phyloP scores from a whole-genome alignment of 2,797 vertebrate species.

The Rhinoraja longicauda region DNA sequence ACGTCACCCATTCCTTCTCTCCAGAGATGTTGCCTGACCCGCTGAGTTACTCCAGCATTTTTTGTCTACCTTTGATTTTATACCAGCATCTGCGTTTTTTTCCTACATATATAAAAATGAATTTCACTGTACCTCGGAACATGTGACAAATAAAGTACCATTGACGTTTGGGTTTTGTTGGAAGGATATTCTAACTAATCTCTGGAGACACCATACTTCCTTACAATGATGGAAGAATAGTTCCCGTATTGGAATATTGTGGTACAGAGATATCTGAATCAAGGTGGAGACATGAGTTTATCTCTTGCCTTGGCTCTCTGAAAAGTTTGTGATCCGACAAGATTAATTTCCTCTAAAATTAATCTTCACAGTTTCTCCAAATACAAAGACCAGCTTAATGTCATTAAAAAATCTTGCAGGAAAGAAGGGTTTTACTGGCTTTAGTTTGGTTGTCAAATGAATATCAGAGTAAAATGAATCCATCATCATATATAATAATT shows the following conservation, averaged over 20 bases:
- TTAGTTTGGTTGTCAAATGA: slow-evolving; percentile 23
- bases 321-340: neutral
- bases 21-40: too few relatives aligned
- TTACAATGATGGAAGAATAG: neutral
- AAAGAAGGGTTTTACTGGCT: neutral
- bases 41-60: too few relatives aligned
- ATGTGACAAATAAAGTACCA: too few relatives aligned
- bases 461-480: neutral
- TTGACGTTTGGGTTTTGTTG: neutral
- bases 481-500: neutral
- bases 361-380: neutral
- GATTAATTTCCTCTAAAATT: slow-evolving; percentile 27
- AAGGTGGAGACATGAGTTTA: neutral
- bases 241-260: slow-evolving; percentile 18
- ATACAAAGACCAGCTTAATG: slow-evolving; percentile 13
- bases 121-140: too few relatives aligned
- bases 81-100: too few relatives aligned
- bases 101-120: too few relatives aligned
- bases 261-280: neutral
- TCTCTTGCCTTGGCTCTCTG: neutral
- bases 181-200: neutral
- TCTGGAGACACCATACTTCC: neutral
- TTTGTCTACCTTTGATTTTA: too few relatives aligned
- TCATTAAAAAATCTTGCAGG: neutral
- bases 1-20: too few relatives aligned